These are phyloP conservation scores for Smithornis capensis DNA, from an alignment of 2,113 vertebrate species.

Conservation along the genomic window DNA sequence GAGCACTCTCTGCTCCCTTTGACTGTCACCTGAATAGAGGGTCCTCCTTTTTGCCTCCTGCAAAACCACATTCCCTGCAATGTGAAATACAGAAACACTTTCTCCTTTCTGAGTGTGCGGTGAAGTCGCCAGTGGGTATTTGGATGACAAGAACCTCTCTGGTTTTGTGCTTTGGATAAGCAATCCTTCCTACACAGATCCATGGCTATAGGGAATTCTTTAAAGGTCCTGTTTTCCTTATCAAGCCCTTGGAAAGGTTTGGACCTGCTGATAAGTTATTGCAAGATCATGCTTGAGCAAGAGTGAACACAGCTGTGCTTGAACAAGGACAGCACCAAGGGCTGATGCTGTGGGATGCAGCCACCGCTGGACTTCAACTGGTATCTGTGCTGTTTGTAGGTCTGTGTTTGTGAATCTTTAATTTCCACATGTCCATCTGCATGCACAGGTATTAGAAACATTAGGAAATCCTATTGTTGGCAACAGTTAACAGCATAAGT, in stretches of 20 bases:
- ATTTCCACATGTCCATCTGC: not conserved
- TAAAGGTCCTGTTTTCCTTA: not conserved
- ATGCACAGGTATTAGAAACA: not conserved
- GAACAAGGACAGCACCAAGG: rapidly evolving
- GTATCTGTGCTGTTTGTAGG: not conserved
- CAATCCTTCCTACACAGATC: rapidly evolving
- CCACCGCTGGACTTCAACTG: not conserved
- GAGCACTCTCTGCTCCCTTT: not conserved
- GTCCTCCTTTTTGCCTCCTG: not conserved
- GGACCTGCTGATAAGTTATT: not conserved
- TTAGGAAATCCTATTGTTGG: not conserved
- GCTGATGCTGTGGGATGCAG: not conserved
- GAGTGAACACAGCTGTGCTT: rapidly evolving
- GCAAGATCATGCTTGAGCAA: rapidly evolving
- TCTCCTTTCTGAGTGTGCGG: rapidly evolving
- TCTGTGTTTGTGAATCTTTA: not conserved
- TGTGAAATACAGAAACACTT: rapidly evolving
- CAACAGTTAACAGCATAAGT: not conserved
- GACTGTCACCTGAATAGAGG: slow-evolving; percentile 19
- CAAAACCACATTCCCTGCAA: not conserved
- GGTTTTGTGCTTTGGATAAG: not conserved
- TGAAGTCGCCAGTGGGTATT: not conserved
- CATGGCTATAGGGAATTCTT: not conserved
- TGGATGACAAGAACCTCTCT: not conserved
- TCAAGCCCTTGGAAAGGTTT: not conserved